Percentiles rank a stretch among this genome's conserved stretches.
Evolutionary conservation across 2,888 invertebrate genomes (phyloP).

Genomic region (Malachius bipustulatus): DNA sequence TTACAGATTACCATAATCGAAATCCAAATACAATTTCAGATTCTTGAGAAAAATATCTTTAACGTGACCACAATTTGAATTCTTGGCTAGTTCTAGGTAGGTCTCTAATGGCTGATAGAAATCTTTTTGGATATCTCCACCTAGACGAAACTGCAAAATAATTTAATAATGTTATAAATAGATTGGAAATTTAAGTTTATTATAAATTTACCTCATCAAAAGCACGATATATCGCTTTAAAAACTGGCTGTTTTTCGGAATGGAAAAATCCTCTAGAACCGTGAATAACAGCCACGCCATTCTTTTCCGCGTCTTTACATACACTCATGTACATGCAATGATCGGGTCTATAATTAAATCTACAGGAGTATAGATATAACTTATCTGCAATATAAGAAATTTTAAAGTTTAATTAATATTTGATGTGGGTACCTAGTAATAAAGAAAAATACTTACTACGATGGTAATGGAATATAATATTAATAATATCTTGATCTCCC

Average conservation of each 20-base stretch:
- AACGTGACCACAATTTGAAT: constrained; percentile 54
- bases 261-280: constrained; percentile 83
- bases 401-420: neutral
- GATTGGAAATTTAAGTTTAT: constrained; percentile 3
- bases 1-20: constrained; percentile 27
- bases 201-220: constrained; percentile 43
- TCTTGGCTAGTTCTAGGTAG: constrained; percentile 40
- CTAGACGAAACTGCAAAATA: constrained; percentile 48
- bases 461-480: constrained; percentile 78
- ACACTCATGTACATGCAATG: constrained; percentile 93
- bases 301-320: constrained; percentile 49
- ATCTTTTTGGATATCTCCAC: constrained; percentile 49
- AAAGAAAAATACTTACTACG: constrained; percentile 41
- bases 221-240: constrained; percentile 56
- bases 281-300: constrained; percentile 76
- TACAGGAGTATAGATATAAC: constrained; percentile 67
- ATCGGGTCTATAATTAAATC: constrained; percentile 87
- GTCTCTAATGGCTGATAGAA: constrained; percentile 48
- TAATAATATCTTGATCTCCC: constrained; percentile 97
- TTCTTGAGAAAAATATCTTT: constrained; percentile 41
- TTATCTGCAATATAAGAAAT: constrained; percentile 43
- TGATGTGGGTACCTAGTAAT: constrained; percentile 5
- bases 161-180: no score
- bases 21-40: constrained; percentile 34
- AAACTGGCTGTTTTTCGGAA: constrained; percentile 73